A percentile compares a stretch with the other conserved stretches of the same genome.
These are phyloP conservation scores for Myotis pilosus DNA, from an alignment of 2,797 vertebrate genomes.

Conservation along the genomic window DNA sequence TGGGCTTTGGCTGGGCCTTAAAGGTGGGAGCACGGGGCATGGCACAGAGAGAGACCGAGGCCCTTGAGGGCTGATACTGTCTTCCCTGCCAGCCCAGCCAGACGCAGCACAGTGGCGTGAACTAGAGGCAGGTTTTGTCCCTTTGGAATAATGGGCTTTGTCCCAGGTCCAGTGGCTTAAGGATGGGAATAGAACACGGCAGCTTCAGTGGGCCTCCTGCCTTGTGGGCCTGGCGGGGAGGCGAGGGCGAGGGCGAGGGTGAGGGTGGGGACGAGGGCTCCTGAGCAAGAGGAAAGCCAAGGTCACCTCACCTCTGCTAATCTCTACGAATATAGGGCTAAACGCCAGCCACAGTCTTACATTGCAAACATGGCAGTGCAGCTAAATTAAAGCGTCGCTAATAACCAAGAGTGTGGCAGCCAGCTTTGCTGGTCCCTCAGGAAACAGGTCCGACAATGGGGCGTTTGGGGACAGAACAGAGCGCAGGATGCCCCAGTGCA, in stretches of 20 bases:
- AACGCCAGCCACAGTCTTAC: background rate
- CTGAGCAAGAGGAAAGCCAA: background rate
- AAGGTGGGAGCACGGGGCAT: background rate
- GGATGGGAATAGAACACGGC: background rate
- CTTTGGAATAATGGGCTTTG: background rate
- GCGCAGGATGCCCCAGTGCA: rapidly evolving
- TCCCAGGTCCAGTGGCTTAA: background rate
- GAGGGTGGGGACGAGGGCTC: background rate
- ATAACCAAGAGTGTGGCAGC: rapidly evolving
- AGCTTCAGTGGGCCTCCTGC: background rate
- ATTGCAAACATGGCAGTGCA: background rate
- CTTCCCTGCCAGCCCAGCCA: background rate
- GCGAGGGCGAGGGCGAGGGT: too few species aligned
- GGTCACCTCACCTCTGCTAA: background rate
- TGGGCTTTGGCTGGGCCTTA: background rate
- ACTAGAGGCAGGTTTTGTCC: background rate
- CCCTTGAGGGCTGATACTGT: background rate
- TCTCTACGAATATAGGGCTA: background rate
- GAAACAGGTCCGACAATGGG: background rate
- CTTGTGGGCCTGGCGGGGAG: rapidly evolving
- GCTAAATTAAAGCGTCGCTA: background rate
- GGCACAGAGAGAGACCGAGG: background rate
- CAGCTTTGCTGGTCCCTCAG: background rate
- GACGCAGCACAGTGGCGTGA: background rate
- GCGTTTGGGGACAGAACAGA: background rate